A percentile compares a stretch with the other conserved stretches of the same genome.
Conservation (phyloP, 2,888 invertebrate genomes). For the Rhabditoides inermis region DNA sequence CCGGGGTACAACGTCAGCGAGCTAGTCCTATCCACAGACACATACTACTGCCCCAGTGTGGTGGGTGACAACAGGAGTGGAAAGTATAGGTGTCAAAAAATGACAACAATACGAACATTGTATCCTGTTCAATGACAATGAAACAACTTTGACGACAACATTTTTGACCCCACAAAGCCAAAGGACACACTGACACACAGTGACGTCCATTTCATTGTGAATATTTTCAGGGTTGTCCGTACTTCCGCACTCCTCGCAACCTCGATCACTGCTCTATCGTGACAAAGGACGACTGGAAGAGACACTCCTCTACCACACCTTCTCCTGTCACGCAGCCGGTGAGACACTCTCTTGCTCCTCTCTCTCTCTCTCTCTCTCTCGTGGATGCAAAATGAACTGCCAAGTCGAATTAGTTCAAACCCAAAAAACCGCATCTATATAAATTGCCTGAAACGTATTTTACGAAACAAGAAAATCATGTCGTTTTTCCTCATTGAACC, state of each 20-base stretch:
- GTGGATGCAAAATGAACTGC: background rate
- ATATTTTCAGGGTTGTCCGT: conserved; percentile 37
- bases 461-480: no score
- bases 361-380: background rate
- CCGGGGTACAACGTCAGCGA: conserved; percentile 38
- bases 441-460: no score
- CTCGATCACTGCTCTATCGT: conserved; percentile 29
- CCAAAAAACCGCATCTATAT: no score
- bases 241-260: conserved; percentile 45
- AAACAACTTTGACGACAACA: background rate
- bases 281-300: conserved; percentile 28
- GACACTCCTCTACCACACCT: background rate
- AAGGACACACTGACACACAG: no score
- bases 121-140: no score
- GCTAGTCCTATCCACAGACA: conserved; percentile 37
- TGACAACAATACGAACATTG: no score
- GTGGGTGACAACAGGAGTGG: conserved; percentile 3
- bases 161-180: no score
- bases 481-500: no score
- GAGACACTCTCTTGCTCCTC: background rate
- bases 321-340: background rate
- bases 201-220: background rate
- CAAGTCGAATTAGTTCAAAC: no score
- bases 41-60: conserved; percentile 46
- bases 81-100: background rate